A percentile compares a stretch with the other conserved stretches of the same genome.
phyloP scores from a whole-genome alignment of 2,113 vertebrate species.

The Pollimyrus isidori region DNA sequence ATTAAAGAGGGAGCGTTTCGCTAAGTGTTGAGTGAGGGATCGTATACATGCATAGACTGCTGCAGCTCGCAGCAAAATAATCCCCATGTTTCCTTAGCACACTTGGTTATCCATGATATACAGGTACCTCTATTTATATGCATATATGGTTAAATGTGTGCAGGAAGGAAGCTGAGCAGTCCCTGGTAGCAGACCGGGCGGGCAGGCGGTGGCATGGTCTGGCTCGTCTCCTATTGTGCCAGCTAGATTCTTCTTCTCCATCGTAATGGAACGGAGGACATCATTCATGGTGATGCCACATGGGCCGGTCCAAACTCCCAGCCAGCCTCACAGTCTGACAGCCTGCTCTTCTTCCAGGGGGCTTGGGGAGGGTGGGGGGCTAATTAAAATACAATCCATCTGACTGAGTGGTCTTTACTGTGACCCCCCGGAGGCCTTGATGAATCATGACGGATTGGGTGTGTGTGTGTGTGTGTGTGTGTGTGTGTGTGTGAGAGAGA shows the following conservation, averaged over 20 bases:
- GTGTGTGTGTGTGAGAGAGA: background rate
- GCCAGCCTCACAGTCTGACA: conserved; percentile 18
- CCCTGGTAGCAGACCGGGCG: too few species aligned
- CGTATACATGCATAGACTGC: background rate
- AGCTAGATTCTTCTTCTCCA: background rate
- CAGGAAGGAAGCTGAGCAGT: background rate
- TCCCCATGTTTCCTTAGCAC: background rate
- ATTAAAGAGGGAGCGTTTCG: background rate
- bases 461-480: background rate
- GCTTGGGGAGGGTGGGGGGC: background rate
- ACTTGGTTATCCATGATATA: background rate
- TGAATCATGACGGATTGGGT: conserved; percentile 5
- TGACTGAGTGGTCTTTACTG: conserved; percentile 25
- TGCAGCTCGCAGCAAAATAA: background rate
- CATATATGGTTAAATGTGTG: background rate
- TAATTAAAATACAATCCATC: conserved; percentile 41
- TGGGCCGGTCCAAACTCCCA: conserved; percentile 16
- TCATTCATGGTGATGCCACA: background rate
- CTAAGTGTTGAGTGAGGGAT: background rate
- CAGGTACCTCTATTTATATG: background rate
- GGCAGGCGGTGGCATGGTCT: background rate
- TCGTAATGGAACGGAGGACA: conserved; percentile 1
- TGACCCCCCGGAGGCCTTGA: background rate
- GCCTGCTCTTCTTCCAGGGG: conserved; percentile 27
- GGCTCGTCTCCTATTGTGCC: background rate